Percentiles rank a stretch among this genome's conserved stretches.
Conservation (phyloP, 2,888 invertebrate species). For the Epinotia ramella region DNA sequence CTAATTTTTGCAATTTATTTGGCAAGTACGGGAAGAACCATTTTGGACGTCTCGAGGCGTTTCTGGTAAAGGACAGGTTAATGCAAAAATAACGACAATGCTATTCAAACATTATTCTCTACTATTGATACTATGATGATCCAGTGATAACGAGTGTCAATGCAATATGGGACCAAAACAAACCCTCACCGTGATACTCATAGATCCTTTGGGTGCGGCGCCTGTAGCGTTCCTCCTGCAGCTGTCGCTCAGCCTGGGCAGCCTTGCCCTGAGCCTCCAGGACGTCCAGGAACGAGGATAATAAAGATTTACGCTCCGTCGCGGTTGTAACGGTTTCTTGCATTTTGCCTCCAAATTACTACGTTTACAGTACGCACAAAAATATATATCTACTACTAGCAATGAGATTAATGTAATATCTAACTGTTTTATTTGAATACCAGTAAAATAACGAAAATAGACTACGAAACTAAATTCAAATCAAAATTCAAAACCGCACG, state of each 20-base stretch:
- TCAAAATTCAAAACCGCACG: constrained; percentile 68
- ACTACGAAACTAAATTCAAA: constrained; percentile 60
- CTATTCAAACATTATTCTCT: constrained; percentile 19
- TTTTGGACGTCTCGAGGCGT: no score
- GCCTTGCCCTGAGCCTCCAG: constrained; percentile 74
- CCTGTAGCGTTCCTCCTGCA: constrained; percentile 77
- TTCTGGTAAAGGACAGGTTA: no score
- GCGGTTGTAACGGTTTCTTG: constrained; percentile 82
- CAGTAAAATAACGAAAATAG: constrained; percentile 51
- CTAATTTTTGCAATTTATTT: no score
- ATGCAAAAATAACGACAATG: constrained; percentile 10
- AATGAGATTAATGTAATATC: constrained; percentile 7
- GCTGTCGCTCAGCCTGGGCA: constrained; percentile 70
- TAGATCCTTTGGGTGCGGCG: constrained; percentile 78
- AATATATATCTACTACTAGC: constrained; percentile 33
- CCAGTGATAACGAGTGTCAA: constrained; percentile 28
- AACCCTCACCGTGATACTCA: constrained; percentile 76
- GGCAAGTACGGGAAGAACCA: no score
- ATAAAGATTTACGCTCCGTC: constrained; percentile 76
- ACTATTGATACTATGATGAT: constrained; percentile 4
- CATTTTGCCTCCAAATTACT: constrained; percentile 63
- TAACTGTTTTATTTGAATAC: constrained; percentile 44
- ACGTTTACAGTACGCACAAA: constrained; percentile 37
- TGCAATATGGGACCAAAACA: constrained; percentile 28
- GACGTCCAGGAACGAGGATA: constrained; percentile 76